These are phyloP conservation scores for Epinephelus moara DNA, from an alignment of 2,113 vertebrate species.

Conservation along the genomic window DNA sequence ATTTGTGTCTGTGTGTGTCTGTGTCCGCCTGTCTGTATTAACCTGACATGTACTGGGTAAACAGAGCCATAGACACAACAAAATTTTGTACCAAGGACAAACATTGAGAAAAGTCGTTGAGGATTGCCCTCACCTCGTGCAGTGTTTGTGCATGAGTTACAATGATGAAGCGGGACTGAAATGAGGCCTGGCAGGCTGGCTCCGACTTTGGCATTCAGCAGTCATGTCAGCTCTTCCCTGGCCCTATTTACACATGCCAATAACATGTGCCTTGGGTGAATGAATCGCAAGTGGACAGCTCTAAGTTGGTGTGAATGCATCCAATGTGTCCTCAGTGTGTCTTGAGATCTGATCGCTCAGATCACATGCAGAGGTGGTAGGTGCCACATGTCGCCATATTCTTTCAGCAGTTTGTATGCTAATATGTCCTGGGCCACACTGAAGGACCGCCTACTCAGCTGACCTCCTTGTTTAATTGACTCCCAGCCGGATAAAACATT, in stretches of 20 bases:
- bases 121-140: slow-evolving; percentile 69
- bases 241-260: too few species aligned
- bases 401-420: too few species aligned
- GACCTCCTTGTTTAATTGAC: too few species aligned
- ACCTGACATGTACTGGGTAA: slow-evolving; percentile 24
- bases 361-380: too few species aligned
- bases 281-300: too few species aligned
- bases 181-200: slow-evolving; percentile 58
- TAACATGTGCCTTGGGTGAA: too few species aligned
- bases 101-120: slow-evolving; percentile 29
- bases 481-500: too few species aligned
- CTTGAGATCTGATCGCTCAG: too few species aligned
- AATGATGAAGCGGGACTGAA: slow-evolving; percentile 39
- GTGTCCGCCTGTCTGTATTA: slow-evolving; percentile 29
- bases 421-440: too few species aligned
- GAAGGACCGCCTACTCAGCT: too few species aligned
- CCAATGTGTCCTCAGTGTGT: too few species aligned
- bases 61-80: slow-evolving; percentile 73
- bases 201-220: slow-evolving; percentile 14
- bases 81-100: slow-evolving; percentile 49
- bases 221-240: neutral
- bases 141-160: slow-evolving; percentile 52
- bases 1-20: slow-evolving; percentile 20
- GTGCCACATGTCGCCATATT: too few species aligned
- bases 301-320: neutral